Evolutionary conservation across 1,140 invertebrate genomes (phyloP).

Genomic region (Amyelois transitella): DNA sequence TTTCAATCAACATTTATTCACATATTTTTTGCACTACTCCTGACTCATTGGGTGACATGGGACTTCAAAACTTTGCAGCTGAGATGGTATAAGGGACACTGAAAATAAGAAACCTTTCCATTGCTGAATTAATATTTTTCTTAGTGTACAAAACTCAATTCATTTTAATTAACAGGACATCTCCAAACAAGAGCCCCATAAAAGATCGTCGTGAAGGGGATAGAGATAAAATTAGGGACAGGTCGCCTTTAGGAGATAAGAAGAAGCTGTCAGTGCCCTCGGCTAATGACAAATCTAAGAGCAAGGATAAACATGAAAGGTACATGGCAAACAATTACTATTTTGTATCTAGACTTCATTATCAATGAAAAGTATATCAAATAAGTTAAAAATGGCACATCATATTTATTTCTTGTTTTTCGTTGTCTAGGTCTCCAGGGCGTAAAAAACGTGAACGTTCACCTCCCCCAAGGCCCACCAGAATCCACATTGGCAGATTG

Average conservation of each 20-base stretch:
- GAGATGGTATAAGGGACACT: too few relatives aligned
- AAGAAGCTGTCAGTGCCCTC: slow-evolving; percentile 54
- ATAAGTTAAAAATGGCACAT: not conserved
- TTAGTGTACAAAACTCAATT: not conserved
- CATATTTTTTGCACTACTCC: too few relatives aligned
- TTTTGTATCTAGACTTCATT: not conserved
- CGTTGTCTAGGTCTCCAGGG: slow-evolving; percentile 40
- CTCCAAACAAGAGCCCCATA: slow-evolving; percentile 68
- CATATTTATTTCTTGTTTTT: slow-evolving; percentile 3
- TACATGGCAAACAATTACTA: slow-evolving; percentile 17
- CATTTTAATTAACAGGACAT: slow-evolving; percentile 29
- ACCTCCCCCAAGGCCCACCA: slow-evolving; percentile 88
- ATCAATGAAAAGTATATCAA: not conserved
- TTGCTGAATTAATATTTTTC: too few relatives aligned
- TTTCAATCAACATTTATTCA: too few relatives aligned
- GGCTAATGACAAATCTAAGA: slow-evolving; percentile 76
- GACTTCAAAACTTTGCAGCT: too few relatives aligned
- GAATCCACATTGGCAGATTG: slow-evolving; percentile 94
- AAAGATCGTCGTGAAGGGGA: slow-evolving; percentile 72
- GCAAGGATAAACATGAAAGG: slow-evolving; percentile 65
- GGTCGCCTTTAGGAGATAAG: slow-evolving; percentile 62
- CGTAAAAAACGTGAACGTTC: slow-evolving; percentile 82
- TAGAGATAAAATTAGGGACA: slow-evolving; percentile 72
- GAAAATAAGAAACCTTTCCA: too few relatives aligned
- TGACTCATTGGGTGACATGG: too few relatives aligned